Base-by-base conservation (phyloP, 2,888 invertebrate species). In the Aproaerema taeniolella region DNA sequence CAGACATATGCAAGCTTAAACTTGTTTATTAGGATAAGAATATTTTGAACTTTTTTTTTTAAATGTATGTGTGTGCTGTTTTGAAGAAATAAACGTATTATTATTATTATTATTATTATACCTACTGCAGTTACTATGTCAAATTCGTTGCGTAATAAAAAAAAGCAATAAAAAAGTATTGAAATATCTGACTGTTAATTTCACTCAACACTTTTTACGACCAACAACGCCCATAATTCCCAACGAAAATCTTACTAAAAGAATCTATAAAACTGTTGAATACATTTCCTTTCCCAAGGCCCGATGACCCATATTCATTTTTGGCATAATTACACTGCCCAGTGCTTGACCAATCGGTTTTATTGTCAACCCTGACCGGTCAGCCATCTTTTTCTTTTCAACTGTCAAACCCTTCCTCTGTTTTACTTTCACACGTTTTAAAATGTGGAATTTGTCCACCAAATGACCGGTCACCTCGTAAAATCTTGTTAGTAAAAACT, bases 361-460 rank as follows among this genome's bases (percentile, higher is more conserved):
- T 76, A 80, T 61, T 65, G 67, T 48, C 48, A 67, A 72, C 74
- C 73, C 68, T 67, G 61, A 53, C 63, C 63, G 68, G 69, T 61
- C 69, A 61, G 38, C 39, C 46, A 39, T 65, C 64, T 67, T 67
- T 75, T 76, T 72, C 72, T 68, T 55, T 54, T 56, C 26, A 16
- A 35, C 48, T 58, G 67, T 67, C 66, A 61, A 57, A 58, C 57
- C 52, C 76, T 68, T 67, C 66, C 70, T 72, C 66, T 75, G 61
- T 71, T 78, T 67, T 68, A 74, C 77, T 80, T 81, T 85, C 82
- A 81, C 81, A 85, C 82, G 80, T 82, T 80, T 69, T 74, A 68
- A 79, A 75, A 77, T 55, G 50, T 64, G 60, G 70, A 68, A 73
- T 79, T 74, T 72, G 72, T 71, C 70, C 58, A 62, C 58, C 42